phyloP scores from a whole-genome alignment of 1,140 invertebrate species.

The Brachionus plicatilis region DNA sequence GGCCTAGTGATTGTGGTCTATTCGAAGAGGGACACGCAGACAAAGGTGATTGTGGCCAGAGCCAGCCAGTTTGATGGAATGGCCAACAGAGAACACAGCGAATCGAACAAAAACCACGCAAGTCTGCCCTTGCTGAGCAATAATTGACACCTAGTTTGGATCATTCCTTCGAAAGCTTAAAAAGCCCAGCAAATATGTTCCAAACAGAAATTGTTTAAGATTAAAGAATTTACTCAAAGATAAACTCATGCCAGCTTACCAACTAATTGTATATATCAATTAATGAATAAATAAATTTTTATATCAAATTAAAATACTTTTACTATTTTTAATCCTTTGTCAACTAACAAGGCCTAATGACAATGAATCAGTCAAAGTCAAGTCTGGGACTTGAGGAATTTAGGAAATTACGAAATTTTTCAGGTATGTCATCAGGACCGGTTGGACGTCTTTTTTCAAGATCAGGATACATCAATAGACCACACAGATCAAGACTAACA shows the following conservation, averaged over 20 bases:
- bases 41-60: neutral
- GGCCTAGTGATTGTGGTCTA: constrained; percentile 31
- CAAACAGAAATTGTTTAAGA: neutral
- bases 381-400: too few relatives aligned
- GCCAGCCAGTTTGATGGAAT: neutral
- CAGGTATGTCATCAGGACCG: too few relatives aligned
- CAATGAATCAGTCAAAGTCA: too few relatives aligned
- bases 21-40: neutral
- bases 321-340: too few relatives aligned
- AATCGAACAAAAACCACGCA: neutral
- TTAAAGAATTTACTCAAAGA: neutral
- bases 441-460: too few relatives aligned
- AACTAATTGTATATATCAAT: neutral
- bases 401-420: too few relatives aligned
- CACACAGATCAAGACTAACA: too few relatives aligned
- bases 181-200: neutral
- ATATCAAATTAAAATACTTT: too few relatives aligned
- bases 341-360: too few relatives aligned
- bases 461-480: too few relatives aligned
- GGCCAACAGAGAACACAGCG: neutral
- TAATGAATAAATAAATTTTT: neutral
- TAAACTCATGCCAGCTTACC: neutral
- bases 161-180: neutral
- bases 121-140: neutral
- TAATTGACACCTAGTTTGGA: neutral